These are phyloP conservation scores for Scyliorhinus canicula DNA, from an alignment of 2,797 vertebrate genomes.

Conservation along the genomic window DNA sequence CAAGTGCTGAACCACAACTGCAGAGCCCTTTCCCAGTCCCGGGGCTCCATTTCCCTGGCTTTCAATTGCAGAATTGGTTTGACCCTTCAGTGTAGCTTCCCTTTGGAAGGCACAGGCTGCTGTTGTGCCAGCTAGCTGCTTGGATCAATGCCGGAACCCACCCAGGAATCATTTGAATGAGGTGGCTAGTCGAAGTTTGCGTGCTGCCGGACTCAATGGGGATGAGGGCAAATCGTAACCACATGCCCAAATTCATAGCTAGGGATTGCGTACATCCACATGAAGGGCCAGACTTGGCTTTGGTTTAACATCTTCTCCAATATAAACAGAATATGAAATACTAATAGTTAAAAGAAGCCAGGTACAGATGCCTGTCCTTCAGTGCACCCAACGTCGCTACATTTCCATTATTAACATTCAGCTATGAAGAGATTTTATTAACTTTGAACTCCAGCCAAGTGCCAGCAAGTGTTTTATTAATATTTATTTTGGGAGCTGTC, in stretches of 20 bases:
- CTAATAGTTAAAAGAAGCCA: not conserved
- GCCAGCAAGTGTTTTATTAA: not conserved
- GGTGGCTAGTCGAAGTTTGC: too few relatives aligned
- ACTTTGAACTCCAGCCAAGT: not conserved
- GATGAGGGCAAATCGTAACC: too few relatives aligned
- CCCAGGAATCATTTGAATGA: too few relatives aligned
- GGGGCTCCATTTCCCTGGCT: not conserved
- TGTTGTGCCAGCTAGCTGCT: not conserved
- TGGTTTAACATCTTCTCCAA: not conserved
- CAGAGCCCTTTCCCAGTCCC: not conserved
- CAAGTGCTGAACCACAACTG: not conserved
- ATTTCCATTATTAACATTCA: constrained; percentile 8
- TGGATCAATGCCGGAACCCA: too few relatives aligned
- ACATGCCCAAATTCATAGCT: too few relatives aligned
- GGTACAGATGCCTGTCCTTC: not conserved
- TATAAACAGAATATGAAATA: not conserved
- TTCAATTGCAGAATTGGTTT: not conserved
- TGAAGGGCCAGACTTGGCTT: too few relatives aligned
- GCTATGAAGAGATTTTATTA: constrained; percentile 6
- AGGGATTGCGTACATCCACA: not conserved
- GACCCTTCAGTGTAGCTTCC: not conserved
- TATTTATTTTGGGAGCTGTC: constrained; percentile 1
- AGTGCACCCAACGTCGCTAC: not conserved
- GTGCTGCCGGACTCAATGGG: too few relatives aligned
- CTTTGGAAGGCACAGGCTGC: not conserved